These are phyloP conservation scores for Platyrinchus mystaceus DNA, from an alignment of 2,797 vertebrate genomes.

Conservation along the genomic window DNA sequence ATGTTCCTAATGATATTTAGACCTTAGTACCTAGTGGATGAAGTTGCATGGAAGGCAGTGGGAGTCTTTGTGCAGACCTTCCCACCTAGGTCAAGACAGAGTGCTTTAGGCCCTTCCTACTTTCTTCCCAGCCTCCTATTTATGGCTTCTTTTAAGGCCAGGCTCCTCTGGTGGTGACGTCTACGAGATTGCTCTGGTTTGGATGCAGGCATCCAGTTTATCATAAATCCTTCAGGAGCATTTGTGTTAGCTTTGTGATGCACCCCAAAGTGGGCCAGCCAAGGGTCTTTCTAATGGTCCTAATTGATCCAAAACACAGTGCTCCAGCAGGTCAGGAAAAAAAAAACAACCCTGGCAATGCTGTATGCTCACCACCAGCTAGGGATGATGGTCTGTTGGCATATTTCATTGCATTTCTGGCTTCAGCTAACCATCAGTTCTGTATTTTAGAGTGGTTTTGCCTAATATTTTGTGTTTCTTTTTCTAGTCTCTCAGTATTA, in stretches of 20 bases:
- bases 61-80: background rate
- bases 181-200: background rate
- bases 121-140: background rate
- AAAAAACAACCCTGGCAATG: background rate
- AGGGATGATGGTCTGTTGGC: accelerated
- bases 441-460: background rate
- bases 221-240: background rate
- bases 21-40: background rate
- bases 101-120: background rate
- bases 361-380: background rate
- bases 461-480: background rate
- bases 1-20: background rate
- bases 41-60: background rate
- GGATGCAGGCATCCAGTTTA: background rate
- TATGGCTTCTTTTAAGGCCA: background rate
- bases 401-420: background rate
- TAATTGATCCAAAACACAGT: background rate
- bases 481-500: background rate
- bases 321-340: background rate
- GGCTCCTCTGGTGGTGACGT: background rate
- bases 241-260: background rate
- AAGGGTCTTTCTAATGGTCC: background rate
- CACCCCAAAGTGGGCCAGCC: background rate
- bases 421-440: background rate
- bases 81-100: background rate